Conservation (phyloP, 2,888 invertebrate species). For the Thera britannica region DNA sequence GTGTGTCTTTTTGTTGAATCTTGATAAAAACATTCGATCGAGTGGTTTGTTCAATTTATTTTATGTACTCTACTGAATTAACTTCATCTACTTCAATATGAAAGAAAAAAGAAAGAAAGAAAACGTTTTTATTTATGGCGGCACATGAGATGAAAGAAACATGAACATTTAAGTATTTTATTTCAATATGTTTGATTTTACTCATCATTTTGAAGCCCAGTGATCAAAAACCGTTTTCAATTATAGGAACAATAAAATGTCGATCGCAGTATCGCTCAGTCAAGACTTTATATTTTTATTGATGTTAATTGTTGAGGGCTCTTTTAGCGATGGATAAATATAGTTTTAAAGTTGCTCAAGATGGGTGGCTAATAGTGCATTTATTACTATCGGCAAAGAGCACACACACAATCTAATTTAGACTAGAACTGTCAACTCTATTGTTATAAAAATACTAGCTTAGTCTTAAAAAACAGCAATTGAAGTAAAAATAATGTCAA, state of each 20-base stretch:
- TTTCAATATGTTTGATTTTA: background rate
- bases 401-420: background rate
- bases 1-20: background rate
- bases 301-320: conserved; percentile 74
- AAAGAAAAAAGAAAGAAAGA: too few species aligned
- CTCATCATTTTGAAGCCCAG: background rate
- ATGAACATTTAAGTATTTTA: background rate
- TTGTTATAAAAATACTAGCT: background rate
- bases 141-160: too few species aligned
- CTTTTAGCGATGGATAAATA: conserved; percentile 59
- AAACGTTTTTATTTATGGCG: too few species aligned
- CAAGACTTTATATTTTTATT: conserved; percentile 61
- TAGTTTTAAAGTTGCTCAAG: conserved; percentile 58
- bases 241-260: conserved; percentile 63
- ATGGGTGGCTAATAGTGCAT: conserved; percentile 70
- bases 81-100: too few species aligned
- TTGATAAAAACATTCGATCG: background rate
- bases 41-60: background rate
- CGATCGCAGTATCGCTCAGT: conserved; percentile 46
- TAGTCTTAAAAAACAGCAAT: background rate
- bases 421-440: background rate
- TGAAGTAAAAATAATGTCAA: background rate
- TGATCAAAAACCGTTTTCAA: conserved; percentile 55
- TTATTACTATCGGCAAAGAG: conserved; percentile 68
- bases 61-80: too few species aligned